A percentile compares a stretch with the other conserved stretches of the same genome.
Conservation (phyloP, 2,888 invertebrate species). For the Andrena haemorrhoa region DNA sequence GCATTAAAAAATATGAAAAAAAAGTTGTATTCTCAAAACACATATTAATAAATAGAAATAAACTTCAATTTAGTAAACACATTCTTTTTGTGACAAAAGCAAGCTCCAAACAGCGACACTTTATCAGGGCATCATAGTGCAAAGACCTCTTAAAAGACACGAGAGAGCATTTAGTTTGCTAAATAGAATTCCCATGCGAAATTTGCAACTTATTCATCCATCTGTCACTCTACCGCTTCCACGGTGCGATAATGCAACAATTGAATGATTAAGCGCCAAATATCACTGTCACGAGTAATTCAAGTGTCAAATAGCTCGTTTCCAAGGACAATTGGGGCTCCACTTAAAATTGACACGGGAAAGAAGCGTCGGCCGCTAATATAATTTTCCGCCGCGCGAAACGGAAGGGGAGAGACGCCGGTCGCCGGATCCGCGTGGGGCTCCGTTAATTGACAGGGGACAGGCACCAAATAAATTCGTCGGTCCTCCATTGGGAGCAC, state of each 20-base stretch:
- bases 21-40: too few species aligned
- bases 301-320: neutral
- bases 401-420: slow-evolving; percentile 37
- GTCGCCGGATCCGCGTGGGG: slow-evolving; percentile 40
- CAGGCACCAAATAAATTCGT: slow-evolving; percentile 54
- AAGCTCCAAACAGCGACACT: too few species aligned
- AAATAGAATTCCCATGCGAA: neutral
- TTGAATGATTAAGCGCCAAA: neutral
- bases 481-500: slow-evolving; percentile 47
- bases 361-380: slow-evolving; percentile 5
- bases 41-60: too few species aligned
- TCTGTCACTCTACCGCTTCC: neutral
- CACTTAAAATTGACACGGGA: neutral
- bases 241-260: neutral
- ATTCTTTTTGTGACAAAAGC: too few species aligned
- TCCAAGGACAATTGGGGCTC: neutral
- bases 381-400: slow-evolving; percentile 43
- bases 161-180: too few species aligned
- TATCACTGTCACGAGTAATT: neutral
- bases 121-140: too few species aligned
- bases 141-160: neutral
- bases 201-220: neutral
- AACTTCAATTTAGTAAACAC: too few species aligned
- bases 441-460: slow-evolving; percentile 61
- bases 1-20: too few species aligned